Conservation (phyloP, 2,797 vertebrate genomes). For the Morelia viridis region DNA sequence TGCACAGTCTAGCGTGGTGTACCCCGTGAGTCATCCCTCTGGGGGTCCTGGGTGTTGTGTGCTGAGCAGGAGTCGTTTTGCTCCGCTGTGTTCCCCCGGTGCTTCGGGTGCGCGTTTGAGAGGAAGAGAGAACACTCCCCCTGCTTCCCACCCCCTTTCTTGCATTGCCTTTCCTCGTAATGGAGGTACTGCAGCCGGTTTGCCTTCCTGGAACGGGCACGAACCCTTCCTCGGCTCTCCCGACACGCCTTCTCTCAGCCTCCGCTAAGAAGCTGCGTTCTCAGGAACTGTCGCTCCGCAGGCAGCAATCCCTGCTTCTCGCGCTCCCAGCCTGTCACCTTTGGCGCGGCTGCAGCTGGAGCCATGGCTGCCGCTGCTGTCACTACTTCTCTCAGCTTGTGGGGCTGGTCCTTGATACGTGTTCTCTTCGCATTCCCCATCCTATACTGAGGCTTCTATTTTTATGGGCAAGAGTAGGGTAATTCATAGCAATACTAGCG, state of each 20-base stretch:
- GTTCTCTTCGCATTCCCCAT: background rate
- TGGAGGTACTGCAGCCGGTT: slow-evolving; percentile 17
- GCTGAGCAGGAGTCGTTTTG: background rate
- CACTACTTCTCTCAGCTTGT: slow-evolving; percentile 1
- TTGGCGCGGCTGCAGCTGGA: slow-evolving; percentile 12
- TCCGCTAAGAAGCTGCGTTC: background rate
- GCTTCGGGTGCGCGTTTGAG: background rate
- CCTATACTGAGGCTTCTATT: background rate
- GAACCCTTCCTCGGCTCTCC: background rate
- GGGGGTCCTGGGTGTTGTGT: background rate
- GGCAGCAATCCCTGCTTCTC: background rate
- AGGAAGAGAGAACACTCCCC: background rate
- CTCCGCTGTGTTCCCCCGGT: background rate
- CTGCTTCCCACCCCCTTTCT: slow-evolving; percentile 16
- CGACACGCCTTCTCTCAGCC: background rate
- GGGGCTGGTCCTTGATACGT: background rate
- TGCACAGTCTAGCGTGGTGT: background rate
- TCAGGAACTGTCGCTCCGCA: background rate
- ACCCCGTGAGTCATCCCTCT: background rate
- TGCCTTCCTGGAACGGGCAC: background rate
- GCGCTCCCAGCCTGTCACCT: background rate
- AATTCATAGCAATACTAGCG: slow-evolving; percentile 6
- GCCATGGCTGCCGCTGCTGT: slow-evolving; percentile 37
- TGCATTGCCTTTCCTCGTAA: slow-evolving; percentile 20
- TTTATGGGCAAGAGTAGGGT: background rate